Evolutionary conservation across 2,113 vertebrate species (phyloP).

Genomic region (Strigops habroptila): DNA sequence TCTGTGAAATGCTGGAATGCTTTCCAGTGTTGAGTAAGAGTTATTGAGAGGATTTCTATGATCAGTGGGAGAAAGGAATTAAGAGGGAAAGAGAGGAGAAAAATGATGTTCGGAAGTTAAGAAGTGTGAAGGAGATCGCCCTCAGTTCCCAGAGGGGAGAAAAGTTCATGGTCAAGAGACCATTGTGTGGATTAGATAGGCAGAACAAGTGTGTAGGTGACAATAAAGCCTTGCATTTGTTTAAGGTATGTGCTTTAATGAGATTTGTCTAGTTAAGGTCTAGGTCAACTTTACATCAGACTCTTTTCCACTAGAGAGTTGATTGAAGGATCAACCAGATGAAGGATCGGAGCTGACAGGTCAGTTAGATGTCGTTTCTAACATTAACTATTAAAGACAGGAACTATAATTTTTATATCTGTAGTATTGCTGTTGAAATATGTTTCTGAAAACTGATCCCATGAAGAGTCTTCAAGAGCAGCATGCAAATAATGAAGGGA

Average conservation of each 20-base stretch:
- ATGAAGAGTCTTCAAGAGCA: neutral
- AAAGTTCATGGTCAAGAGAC: neutral
- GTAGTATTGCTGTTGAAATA: neutral
- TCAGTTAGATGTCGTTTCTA: neutral
- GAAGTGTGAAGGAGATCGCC: neutral
- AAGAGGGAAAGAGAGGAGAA: neutral
- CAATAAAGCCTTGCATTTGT: neutral
- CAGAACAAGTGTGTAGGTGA: neutral
- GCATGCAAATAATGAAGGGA: neutral
- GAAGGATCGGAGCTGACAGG: neutral
- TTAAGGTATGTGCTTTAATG: constrained; percentile 1
- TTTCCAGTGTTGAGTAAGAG: neutral
- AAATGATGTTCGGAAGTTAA: neutral
- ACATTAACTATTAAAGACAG: neutral
- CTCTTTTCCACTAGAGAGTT: neutral
- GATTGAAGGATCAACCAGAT: neutral
- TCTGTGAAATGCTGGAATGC: neutral
- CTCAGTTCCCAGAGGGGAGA: neutral
- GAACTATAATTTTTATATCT: neutral
- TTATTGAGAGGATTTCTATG: neutral
- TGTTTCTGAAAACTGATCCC: neutral
- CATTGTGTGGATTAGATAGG: neutral
- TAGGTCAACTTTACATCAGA: neutral
- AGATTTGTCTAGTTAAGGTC: neutral
- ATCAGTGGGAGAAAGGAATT: neutral